Percentiles rank a stretch among this genome's conserved stretches.
Evolutionary conservation across 2,797 vertebrate species (phyloP).

Genomic region (Telmatherina bonti): DNA sequence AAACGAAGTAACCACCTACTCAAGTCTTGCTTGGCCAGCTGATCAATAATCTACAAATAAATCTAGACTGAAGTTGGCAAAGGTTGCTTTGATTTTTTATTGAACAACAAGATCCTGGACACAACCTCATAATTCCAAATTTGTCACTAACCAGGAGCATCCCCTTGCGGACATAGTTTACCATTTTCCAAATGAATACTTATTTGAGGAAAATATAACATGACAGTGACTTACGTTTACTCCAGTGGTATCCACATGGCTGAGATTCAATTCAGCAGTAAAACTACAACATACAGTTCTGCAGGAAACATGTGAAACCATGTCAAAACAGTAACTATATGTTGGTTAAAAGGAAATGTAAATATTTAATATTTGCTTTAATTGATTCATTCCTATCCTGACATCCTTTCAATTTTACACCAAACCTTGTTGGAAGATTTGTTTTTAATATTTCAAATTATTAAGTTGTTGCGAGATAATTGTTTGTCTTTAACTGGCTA

Average conservation of each 20-base stretch:
- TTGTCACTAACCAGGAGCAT: conserved; percentile 25
- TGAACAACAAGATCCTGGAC: background rate
- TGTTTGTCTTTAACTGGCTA: too few species aligned
- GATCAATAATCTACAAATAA: conserved; percentile 6
- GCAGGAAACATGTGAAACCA: background rate
- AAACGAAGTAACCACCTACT: background rate
- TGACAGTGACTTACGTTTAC: conserved; percentile 42
- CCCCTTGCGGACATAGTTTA: conserved; percentile 19
- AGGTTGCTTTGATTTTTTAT: conserved; percentile 1
- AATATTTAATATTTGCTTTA: background rate
- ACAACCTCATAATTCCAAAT: background rate
- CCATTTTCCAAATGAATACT: conserved; percentile 49
- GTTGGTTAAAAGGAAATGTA: background rate
- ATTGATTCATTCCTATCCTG: background rate
- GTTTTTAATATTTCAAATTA: background rate
- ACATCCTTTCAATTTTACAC: background rate
- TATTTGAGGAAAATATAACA: conserved; percentile 35
- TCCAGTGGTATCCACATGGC: conserved; percentile 22
- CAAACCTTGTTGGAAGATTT: background rate
- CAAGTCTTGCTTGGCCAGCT: conserved; percentile 7
- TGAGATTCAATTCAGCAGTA: conserved; percentile 27
- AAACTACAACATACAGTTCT: conserved; percentile 19
- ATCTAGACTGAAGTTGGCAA: conserved; percentile 13
- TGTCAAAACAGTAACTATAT: background rate
- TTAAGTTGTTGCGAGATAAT: background rate